These are phyloP conservation scores for Orius laevigatus DNA, from an alignment of 1,140 invertebrate genomes.

Conservation along the genomic window DNA sequence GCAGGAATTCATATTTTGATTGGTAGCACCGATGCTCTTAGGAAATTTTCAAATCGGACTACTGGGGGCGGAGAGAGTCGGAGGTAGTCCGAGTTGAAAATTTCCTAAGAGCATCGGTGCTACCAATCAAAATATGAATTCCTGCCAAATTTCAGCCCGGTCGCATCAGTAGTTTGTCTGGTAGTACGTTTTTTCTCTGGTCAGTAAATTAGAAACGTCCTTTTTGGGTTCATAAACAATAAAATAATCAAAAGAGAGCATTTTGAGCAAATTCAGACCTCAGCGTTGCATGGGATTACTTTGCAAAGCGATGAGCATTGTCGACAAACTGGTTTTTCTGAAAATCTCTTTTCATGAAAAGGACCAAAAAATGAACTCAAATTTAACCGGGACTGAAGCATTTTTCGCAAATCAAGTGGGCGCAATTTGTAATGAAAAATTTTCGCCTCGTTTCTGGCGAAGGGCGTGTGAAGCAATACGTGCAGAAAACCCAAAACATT, in stretches of 20 bases:
- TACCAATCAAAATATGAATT: background rate
- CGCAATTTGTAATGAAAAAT: constrained; percentile 12
- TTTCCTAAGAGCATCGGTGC: too few species aligned
- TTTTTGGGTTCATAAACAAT: background rate
- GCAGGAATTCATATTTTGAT: too few species aligned
- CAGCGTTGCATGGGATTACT: constrained; percentile 1
- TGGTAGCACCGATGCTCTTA: too few species aligned
- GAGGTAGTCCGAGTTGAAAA: too few species aligned
- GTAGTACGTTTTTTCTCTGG: too few species aligned
- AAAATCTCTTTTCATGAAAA: too few species aligned
- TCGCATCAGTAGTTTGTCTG: too few species aligned
- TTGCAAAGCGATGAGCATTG: constrained; percentile 1
- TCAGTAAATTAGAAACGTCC: background rate
- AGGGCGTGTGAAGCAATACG: constrained; percentile 10
- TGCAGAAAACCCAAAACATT: constrained; percentile 20
- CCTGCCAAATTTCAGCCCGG: too few species aligned
- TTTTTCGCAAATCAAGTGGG: constrained; percentile 7
- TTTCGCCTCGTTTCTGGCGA: constrained; percentile 2
- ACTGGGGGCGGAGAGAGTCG: too few species aligned
- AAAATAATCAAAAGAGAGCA: background rate
- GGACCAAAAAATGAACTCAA: too few species aligned
- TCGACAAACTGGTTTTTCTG: background rate
- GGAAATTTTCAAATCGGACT: too few species aligned
- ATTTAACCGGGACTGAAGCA: constrained; percentile 8
- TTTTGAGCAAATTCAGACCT: constrained; percentile 1